A percentile compares a stretch with the other conserved stretches of the same genome.
phyloP scores from a whole-genome alignment of 2,888 invertebrate genomes.

The Meteorus colon region DNA sequence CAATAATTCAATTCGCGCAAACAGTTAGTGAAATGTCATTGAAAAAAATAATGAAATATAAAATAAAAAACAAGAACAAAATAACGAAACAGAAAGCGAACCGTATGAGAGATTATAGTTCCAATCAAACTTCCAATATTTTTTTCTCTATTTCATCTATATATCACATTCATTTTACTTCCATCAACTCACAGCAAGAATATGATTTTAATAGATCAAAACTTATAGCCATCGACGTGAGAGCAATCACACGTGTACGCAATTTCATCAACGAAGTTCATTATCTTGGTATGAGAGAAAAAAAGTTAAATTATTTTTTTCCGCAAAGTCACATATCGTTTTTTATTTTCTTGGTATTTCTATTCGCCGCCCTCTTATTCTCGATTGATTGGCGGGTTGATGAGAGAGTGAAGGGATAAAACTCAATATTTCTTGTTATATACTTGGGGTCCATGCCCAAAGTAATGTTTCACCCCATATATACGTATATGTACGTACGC shows the following conservation, averaged over 20 bases:
- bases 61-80: no score
- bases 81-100: not conserved
- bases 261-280: slow-evolving; percentile 26
- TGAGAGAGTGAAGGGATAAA: not conserved
- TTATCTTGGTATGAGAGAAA: slow-evolving; percentile 1
- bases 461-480: not conserved
- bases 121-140: not conserved
- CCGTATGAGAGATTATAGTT: not conserved
- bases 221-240: not conserved
- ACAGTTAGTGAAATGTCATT: slow-evolving; percentile 1
- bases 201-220: slow-evolving; percentile 3
- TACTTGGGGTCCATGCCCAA: not conserved
- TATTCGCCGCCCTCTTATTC: not conserved
- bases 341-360: not conserved
- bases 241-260: slow-evolving; percentile 28
- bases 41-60: not conserved
- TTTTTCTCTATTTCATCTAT: not conserved
- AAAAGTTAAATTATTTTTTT: slow-evolving; percentile 16
- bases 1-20: not conserved
- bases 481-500: not conserved
- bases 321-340: not conserved
- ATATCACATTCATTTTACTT: not conserved
- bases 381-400: not conserved
- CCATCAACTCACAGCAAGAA: not conserved
- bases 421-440: slow-evolving; percentile 8